These are phyloP conservation scores for Patagioenas fasciata DNA, from an alignment of 2,113 vertebrate species.

Conservation along the genomic window DNA sequence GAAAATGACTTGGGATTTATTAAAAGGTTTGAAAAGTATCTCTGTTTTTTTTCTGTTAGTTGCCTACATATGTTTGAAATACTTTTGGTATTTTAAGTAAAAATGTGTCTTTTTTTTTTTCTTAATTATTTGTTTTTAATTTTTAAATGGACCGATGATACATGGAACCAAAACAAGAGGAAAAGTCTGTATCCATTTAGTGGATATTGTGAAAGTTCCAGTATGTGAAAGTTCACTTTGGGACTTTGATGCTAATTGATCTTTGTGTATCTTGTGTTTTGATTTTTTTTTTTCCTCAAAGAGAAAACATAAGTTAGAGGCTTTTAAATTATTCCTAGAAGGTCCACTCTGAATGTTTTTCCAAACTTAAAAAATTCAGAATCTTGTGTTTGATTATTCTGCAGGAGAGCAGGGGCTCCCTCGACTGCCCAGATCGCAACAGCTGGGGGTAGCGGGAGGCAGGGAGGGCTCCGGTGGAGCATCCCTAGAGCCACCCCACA, in stretches of 20 bases:
- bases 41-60: neutral
- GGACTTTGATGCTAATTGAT: neutral
- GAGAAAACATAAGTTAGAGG: neutral
- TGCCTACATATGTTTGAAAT: accelerated
- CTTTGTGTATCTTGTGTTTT: neutral
- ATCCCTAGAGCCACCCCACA: neutral
- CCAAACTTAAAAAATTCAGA: neutral
- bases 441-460: neutral
- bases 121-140: neutral
- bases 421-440: accelerated
- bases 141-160: neutral
- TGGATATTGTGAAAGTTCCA: neutral
- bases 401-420: neutral
- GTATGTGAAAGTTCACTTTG: neutral
- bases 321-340: neutral
- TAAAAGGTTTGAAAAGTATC: neutral
- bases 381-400: neutral
- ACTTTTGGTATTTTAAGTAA: neutral
- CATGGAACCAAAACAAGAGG: neutral
- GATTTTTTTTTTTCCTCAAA: neutral
- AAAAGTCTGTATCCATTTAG: neutral
- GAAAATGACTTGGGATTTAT: neutral
- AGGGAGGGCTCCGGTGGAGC: neutral
- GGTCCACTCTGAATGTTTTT: neutral
- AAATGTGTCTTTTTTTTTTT: neutral